phyloP scores from a whole-genome alignment of 2,113 vertebrate genomes.

The Galbula dea region DNA sequence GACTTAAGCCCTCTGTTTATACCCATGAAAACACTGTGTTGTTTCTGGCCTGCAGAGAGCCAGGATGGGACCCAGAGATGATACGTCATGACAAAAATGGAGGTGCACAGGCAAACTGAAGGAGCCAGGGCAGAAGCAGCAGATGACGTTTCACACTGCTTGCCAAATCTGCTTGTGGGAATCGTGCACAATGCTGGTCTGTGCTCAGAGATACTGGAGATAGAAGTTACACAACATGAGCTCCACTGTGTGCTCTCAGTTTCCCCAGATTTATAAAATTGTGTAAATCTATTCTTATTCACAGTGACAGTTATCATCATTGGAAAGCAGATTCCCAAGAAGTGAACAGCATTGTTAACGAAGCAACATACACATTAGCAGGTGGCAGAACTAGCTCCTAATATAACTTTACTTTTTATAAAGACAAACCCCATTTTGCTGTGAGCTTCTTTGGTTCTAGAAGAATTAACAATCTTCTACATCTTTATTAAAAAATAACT shows the following conservation, averaged over 20 bases:
- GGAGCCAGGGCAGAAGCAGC: not conserved
- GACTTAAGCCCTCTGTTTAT: not conserved
- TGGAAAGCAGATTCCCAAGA: not conserved
- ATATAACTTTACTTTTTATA: not conserved
- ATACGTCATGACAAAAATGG: not conserved
- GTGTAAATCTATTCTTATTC: not conserved
- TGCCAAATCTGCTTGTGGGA: not conserved
- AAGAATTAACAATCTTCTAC: not conserved
- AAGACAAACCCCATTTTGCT: not conserved
- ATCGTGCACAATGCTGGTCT: constrained; percentile 5
- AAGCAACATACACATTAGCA: not conserved
- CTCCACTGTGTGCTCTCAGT: not conserved
- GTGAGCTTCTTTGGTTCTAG: not conserved
- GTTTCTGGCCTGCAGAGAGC: not conserved
- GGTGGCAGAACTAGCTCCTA: not conserved
- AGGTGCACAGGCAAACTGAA: not conserved
- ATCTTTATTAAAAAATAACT: not conserved
- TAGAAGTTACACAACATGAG: constrained; percentile 17
- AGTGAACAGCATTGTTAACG: not conserved
- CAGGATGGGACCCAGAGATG: not conserved
- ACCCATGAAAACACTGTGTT: not conserved
- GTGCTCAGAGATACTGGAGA: constrained; percentile 31
- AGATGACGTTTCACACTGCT: not conserved
- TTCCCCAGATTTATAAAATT: not conserved
- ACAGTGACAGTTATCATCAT: not conserved